These are phyloP conservation scores for Aphodius granarius DNA, from an alignment of 2,888 invertebrate species.

Conservation along the genomic window DNA sequence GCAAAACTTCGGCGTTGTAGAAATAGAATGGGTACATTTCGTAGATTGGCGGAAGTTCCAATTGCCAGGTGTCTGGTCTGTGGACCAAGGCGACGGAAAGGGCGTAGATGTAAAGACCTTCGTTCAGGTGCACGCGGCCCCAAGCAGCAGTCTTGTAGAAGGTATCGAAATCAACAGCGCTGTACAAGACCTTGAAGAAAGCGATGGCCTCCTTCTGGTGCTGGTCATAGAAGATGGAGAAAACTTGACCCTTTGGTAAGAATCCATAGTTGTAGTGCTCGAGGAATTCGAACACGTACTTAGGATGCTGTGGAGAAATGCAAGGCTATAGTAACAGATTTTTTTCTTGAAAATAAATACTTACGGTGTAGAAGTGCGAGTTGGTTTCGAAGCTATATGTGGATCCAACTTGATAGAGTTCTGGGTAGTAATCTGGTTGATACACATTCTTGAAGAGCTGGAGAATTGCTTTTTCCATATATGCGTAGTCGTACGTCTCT, in stretches of 20 bases:
- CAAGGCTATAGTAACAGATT: not conserved
- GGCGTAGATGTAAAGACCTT: constrained; percentile 64
- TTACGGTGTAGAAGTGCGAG: constrained; percentile 52
- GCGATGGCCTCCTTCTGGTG: constrained; percentile 66
- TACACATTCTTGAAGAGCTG: constrained; percentile 64
- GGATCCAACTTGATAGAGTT: constrained; percentile 60
- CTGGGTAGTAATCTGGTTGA: constrained; percentile 61
- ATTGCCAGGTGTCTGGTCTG: constrained; percentile 62
- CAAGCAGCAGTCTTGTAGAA: constrained; percentile 71
- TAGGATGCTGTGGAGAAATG: constrained; percentile 54
- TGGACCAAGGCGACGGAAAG: constrained; percentile 64
- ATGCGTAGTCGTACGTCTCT: constrained; percentile 26
- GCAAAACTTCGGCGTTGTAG: constrained; percentile 68
- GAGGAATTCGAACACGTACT: constrained; percentile 61
- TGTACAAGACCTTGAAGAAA: constrained; percentile 68
- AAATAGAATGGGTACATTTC: constrained; percentile 75
- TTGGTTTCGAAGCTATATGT: constrained; percentile 55
- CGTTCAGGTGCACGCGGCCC: constrained; percentile 68
- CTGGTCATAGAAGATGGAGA: constrained; percentile 62
- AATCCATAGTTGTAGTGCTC: constrained; percentile 59
- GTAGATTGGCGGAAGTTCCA: constrained; percentile 70
- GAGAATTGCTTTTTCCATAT: constrained; percentile 55
- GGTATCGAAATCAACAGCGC: constrained; percentile 71
- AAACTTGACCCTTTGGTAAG: constrained; percentile 63
- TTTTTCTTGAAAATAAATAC: constrained; percentile 1